phyloP scores from a whole-genome alignment of 1,140 invertebrate genomes.

The Drosophila aff. region DNA sequence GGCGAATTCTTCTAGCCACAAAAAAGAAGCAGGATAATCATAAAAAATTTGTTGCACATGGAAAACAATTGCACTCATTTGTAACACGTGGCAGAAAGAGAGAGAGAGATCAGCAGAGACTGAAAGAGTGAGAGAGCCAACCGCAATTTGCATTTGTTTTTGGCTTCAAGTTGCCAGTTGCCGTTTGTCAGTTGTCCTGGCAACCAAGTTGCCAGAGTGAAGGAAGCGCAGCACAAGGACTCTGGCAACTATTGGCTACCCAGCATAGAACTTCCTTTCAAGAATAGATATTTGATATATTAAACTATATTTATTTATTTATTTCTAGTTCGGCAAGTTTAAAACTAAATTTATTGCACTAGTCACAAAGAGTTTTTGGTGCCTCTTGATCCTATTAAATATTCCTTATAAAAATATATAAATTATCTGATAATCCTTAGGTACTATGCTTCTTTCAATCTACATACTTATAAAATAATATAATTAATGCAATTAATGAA shows the following conservation, averaged over 20 bases:
- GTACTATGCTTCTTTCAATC: background rate
- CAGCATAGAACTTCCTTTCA: background rate
- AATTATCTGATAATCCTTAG: background rate
- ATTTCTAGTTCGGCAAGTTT: no score
- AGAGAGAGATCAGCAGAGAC: constrained; percentile 9
- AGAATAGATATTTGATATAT: no score
- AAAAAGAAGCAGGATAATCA: constrained; percentile 45
- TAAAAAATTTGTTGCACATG: constrained; percentile 72
- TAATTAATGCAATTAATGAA: fast-evolving
- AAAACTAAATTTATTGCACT: no score
- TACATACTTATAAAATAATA: background rate
- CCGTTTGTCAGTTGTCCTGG: constrained; percentile 69
- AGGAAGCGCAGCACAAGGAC: background rate
- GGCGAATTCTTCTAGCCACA: constrained; percentile 13
- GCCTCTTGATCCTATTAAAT: background rate
- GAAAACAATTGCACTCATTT: constrained; percentile 76
- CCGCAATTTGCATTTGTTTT: constrained; percentile 77
- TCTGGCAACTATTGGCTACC: background rate
- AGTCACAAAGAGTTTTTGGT: no score
- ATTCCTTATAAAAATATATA: no score
- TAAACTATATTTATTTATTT: background rate
- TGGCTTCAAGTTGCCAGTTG: constrained; percentile 62
- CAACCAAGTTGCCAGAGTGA: constrained; percentile 55
- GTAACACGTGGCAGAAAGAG: constrained; percentile 30
- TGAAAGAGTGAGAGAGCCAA: constrained; percentile 1